A percentile compares a stretch with the other conserved stretches of the same genome.
Evolutionary conservation across 1,140 invertebrate species (phyloP).

Genomic region (Whitmania pigra): DNA sequence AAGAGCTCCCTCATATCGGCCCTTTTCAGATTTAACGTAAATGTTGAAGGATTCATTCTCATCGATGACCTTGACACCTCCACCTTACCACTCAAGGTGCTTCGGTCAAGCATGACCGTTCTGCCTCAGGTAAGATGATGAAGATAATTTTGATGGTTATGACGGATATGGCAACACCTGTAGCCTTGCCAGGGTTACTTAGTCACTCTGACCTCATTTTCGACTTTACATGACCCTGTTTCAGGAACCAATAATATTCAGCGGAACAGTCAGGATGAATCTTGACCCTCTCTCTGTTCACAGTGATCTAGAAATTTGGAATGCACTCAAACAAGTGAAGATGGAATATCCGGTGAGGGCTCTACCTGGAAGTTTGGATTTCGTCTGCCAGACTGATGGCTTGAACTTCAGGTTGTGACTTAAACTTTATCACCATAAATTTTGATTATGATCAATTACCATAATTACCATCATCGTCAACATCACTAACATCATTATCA

Average conservation of each 20-base stretch:
- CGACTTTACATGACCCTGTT: background rate
- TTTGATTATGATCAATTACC: background rate
- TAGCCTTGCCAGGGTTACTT: background rate
- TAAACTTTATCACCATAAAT: background rate
- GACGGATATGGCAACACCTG: background rate
- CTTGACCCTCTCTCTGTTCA: constrained; percentile 48
- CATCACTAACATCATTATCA: constrained; percentile 66
- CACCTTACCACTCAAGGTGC: constrained; percentile 54
- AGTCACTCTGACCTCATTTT: background rate
- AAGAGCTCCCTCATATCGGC: constrained; percentile 64
- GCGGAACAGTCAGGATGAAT: constrained; percentile 57
- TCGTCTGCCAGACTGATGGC: constrained; percentile 42
- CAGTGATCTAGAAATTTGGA: constrained; percentile 56
- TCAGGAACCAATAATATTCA: constrained; percentile 71
- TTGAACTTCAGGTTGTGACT: constrained; percentile 40
- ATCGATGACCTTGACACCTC: constrained; percentile 59
- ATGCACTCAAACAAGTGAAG: constrained; percentile 59
- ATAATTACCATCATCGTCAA: constrained; percentile 42
- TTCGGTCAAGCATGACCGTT: constrained; percentile 63
- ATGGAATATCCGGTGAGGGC: constrained; percentile 37
- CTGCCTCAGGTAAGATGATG: constrained; percentile 59
- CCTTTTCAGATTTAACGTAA: constrained; percentile 43
- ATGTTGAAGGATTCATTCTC: constrained; percentile 43
- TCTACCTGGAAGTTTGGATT: constrained; percentile 32
- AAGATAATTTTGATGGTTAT: too few species aligned